Conservation (phyloP, 2,888 invertebrate species). For the Chironomus riparius region DNA sequence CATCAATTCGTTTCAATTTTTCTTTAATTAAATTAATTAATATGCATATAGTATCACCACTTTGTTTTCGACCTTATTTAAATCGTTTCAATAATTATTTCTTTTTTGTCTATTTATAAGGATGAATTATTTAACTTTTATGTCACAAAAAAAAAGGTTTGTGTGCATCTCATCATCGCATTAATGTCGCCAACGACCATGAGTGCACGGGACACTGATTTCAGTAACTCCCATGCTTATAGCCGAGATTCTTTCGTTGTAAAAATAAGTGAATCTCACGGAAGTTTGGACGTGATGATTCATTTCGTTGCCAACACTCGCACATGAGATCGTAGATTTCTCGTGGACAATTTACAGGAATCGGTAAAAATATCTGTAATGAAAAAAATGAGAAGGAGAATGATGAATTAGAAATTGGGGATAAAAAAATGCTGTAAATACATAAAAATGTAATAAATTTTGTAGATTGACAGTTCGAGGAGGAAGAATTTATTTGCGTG, state of each 20-base stretch:
- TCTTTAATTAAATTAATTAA: constrained; percentile 1
- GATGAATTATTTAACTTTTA: background rate
- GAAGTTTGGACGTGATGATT: constrained; percentile 67
- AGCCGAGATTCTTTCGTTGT: constrained; percentile 62
- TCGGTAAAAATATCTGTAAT: constrained; percentile 49
- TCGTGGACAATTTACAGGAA: constrained; percentile 69
- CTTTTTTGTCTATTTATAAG: background rate
- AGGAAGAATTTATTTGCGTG: too few species aligned
- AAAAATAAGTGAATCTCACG: constrained; percentile 78
- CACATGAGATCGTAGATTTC: constrained; percentile 80
- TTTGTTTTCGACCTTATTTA: constrained; percentile 11
- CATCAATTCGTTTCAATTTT: background rate
- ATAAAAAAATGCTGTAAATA: background rate
- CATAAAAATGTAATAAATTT: too few species aligned
- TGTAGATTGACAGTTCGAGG: too few species aligned
- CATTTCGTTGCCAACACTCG: constrained; percentile 78
- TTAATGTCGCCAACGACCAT: background rate
- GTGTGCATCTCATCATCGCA: constrained; percentile 1
- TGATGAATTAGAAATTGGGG: background rate
- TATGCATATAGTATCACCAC: constrained; percentile 21
- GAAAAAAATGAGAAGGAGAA: background rate
- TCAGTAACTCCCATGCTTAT: constrained; percentile 33
- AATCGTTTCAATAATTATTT: background rate
- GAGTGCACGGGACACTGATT: constrained; percentile 13
- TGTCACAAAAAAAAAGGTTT: background rate